Conservation (phyloP, 2,888 invertebrate genomes). For the Latrodectus hesperus region DNA sequence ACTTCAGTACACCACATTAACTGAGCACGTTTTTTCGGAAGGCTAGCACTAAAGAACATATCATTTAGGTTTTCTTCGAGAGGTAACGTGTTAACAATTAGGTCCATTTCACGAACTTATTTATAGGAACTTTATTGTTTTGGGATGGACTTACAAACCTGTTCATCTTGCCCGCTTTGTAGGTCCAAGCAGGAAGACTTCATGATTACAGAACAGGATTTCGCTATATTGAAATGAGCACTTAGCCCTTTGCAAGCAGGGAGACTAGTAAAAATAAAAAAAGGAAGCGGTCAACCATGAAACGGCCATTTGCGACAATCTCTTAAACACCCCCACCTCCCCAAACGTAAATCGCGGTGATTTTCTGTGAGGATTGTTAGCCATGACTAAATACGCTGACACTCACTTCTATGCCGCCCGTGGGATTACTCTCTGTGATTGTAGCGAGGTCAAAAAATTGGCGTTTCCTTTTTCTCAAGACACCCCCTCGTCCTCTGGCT, state of each 20-base stretch:
- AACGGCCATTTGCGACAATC: slow-evolving; percentile 38
- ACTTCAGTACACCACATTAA: too few species aligned
- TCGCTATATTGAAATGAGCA: neutral
- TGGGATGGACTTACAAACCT: too few species aligned
- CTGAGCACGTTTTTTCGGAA: too few species aligned
- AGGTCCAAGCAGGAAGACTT: neutral
- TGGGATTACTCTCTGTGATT: slow-evolving; percentile 66
- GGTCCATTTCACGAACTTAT: too few species aligned
- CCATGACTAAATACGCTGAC: slow-evolving; percentile 64
- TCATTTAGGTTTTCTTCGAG: too few species aligned
- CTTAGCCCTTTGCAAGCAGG: neutral
- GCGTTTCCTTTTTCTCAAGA: slow-evolving; percentile 19
- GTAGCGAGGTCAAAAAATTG: slow-evolving; percentile 50
- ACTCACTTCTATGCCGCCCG: slow-evolving; percentile 17
- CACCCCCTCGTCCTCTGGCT: slow-evolving; percentile 2
- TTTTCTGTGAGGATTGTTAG: slow-evolving; percentile 47
- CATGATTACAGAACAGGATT: neutral
- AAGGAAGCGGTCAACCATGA: slow-evolving; percentile 30
- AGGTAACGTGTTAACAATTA: too few species aligned
- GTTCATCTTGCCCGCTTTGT: too few species aligned
- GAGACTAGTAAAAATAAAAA: neutral
- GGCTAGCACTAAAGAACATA: too few species aligned
- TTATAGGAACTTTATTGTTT: too few species aligned
- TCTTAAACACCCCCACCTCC: neutral
- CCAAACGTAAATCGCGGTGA: slow-evolving; percentile 25